Percentiles rank a stretch among this genome's conserved stretches.
Evolutionary conservation across 2,888 invertebrate species (phyloP).

Genomic region (Mesochorus sp.): DNA sequence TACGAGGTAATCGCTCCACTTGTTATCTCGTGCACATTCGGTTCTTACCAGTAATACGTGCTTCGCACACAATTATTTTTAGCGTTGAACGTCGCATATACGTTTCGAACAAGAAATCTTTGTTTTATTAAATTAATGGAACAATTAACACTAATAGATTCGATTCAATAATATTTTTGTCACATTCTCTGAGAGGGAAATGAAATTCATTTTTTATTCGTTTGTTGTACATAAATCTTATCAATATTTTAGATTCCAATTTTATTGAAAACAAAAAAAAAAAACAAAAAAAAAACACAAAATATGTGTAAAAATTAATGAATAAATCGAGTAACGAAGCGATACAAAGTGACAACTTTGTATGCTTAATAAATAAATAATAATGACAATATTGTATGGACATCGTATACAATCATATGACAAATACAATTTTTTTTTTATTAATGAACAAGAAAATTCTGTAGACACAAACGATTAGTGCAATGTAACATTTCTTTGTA

Average conservation of each 20-base stretch:
- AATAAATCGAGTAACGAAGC: neutral
- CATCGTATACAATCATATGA: neutral
- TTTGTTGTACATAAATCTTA: too few relatives aligned
- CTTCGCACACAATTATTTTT: neutral
- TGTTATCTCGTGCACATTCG: neutral
- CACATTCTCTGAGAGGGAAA: too few relatives aligned
- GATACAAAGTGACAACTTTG: conserved; percentile 25
- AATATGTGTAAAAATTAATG: too few relatives aligned
- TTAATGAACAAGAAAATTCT: neutral
- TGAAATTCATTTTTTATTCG: too few relatives aligned
- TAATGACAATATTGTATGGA: neutral
- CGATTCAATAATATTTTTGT: neutral
- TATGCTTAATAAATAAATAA: neutral
- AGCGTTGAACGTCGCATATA: neutral
- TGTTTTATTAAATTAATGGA: neutral
- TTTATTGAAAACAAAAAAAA: too few relatives aligned
- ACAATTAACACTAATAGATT: neutral
- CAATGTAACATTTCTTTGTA: conserved; percentile 40
- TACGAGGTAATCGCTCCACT: conserved; percentile 27
- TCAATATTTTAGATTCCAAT: too few relatives aligned
- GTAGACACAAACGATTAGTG: neutral
- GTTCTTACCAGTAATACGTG: neutral
- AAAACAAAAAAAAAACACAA: too few relatives aligned
- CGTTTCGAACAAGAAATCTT: too few relatives aligned
- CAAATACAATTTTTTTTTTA: neutral